Base-by-base conservation (phyloP, 1,140 invertebrate species). In the Zeugodacus cucurbitae region DNA sequence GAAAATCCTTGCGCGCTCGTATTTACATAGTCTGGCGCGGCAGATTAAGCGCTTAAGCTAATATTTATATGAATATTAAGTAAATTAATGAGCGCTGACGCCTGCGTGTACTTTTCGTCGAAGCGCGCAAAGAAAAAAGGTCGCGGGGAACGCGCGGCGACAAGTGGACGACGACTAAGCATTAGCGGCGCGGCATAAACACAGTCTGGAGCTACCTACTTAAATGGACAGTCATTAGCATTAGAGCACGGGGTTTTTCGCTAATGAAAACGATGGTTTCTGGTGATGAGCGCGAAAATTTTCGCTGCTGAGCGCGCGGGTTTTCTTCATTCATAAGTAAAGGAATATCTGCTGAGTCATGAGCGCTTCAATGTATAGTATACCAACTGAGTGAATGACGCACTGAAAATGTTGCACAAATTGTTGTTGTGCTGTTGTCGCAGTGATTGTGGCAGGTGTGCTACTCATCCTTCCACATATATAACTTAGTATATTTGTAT, bases 371-470 rank as follows among this genome's bases (percentile, higher is more conserved):
- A 6, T 26, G 58, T 2, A 6, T 26, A 0, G 14, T 5, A 2
- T 57, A 62, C n/a, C 10, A 10, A 10, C 3, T 62, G 58, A 62
- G 58, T 62, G 22, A 26, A n/a, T 62, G n/a, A n/a, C 26, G 58
- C n/a, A 22, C 26, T 10, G n/a, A 62, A 20, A 62, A 26, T 62
- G n/a, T 62, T 26, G 58, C 22, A 62, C 6, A 62, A 8, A 26
- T 62, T 22, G 37, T 78, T 78, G 37, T 44, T 41, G 37, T 78
- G 37, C 2, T 48, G 22, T 17, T 48, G n/a, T 62, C 3, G 41
- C 41, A 37, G 74, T 82, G 74, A 82, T 82, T 82, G 74, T 48
- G 41, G 74, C 74, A 82, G 74, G 74, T 82, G 74, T 48, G 74
- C n/a, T 8, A 37, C 74, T 26, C 34, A n/a, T 44, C 48, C 22